Conservation (phyloP, 1,140 invertebrate genomes). For the Elymnias hypermnestra region DNA sequence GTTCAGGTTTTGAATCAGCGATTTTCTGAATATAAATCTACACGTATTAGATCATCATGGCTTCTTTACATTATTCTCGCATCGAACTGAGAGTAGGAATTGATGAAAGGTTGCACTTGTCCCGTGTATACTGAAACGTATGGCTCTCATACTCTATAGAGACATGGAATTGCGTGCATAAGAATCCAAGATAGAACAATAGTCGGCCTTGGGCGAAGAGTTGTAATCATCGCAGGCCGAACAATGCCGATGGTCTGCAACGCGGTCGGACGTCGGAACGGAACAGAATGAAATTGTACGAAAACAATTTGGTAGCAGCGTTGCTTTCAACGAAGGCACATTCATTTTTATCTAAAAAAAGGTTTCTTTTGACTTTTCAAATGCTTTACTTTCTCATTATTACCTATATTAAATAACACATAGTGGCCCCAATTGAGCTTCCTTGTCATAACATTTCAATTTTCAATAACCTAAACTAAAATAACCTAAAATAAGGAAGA, state of each 20-base stretch:
- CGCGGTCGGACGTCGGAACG: conserved; percentile 24
- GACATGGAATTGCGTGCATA: conserved; percentile 57
- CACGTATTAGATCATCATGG: too few relatives aligned
- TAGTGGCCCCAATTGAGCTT: too few relatives aligned
- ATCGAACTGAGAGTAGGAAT: too few relatives aligned
- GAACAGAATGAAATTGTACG: conserved; percentile 28
- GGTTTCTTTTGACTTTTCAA: conserved; percentile 3
- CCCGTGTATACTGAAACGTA: neutral
- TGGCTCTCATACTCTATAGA: neutral
- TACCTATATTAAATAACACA: conserved; percentile 8
- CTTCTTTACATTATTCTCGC: too few relatives aligned
- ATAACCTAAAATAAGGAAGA: too few relatives aligned
- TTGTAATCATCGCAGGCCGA: conserved; percentile 52
- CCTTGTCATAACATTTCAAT: too few relatives aligned
- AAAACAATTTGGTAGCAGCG: conserved; percentile 28
- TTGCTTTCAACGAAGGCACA: conserved; percentile 8
- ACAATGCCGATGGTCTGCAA: conserved; percentile 34
- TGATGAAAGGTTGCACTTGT: too few relatives aligned
- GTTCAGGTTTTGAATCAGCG: too few relatives aligned
- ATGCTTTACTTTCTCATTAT: conserved; percentile 12
- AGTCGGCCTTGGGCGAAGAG: conserved; percentile 56
- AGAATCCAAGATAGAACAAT: conserved; percentile 63
- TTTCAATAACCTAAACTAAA: too few relatives aligned
- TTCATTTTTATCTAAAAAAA: conserved; percentile 5
- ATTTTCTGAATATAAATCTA: too few relatives aligned